Evolutionary conservation across 2,888 invertebrate genomes (phyloP), one percentile per base, ranked within the genome.

Genomic region (Cylindroiulus punctatus): DNA sequence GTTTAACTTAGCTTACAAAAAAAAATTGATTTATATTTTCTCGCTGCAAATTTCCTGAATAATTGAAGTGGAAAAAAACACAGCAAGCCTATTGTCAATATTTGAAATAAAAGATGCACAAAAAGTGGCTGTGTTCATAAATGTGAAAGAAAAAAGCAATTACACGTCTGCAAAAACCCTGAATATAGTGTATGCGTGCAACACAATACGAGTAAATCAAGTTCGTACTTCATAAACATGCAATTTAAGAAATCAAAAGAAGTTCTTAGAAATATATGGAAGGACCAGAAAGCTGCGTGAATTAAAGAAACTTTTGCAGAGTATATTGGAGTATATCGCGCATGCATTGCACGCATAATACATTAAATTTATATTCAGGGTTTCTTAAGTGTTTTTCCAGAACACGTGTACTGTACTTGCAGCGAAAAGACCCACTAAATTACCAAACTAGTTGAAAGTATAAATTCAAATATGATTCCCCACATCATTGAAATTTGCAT

Each of bases 21-120:
- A 65, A 65, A 76, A 76, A 76, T 30, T 76, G 76, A 3, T 76
- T 76, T 76, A 17, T 76, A 76, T 65, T 65, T 65, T 26, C 1
- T 65, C 26, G 26, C 22, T 7, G 65, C 30, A 76, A 76, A 76
- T 76, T 76, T 76, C 76, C 76, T 76, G 76, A 76, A 76, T 76
- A 76, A 76, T 76, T 30, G 30, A 76, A 76, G 17, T 76, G 30
- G 76, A 30, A 76, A 76, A 76, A 26, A 26, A 52, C 14, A 52
- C 52, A 52, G n/a, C n/a, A 52, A 52, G n/a, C 10, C 52, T 52
- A 52, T 52, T 52, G n/a, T 52, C 57, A 26, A n/a, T 8, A 26
- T 65, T 26, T 22, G 5, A 26, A 76, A 30, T 30, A 76, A 76
- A 76, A 14, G 30, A 30, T 30, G 76, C 76, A 76, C 30, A 30